phyloP scores from a whole-genome alignment of 2,888 invertebrate genomes.

The Dendrolimus pini region DNA sequence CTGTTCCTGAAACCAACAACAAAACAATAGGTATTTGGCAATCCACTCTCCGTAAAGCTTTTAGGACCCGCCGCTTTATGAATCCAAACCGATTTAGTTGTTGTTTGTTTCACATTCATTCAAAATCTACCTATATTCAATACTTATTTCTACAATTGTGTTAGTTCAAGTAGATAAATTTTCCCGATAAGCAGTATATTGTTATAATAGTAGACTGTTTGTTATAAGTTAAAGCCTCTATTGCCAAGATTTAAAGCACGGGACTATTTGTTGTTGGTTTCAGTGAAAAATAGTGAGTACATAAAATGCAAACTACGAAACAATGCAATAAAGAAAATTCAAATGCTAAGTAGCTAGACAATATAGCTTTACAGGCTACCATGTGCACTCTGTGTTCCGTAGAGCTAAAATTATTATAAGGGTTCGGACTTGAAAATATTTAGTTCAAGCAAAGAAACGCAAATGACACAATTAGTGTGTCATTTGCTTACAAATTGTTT shows the following conservation, averaged over 20 bases:
- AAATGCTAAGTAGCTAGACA: neutral
- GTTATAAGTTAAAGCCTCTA: no score
- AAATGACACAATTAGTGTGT: no score
- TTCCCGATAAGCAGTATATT: no score
- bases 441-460: no score
- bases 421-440: no score
- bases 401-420: no score
- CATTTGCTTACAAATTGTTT: no score
- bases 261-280: neutral
- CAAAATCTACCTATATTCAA: no score
- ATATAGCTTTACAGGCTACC: neutral
- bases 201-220: no score
- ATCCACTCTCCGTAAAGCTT: neutral
- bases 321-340: neutral
- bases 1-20: slow-evolving; percentile 70
- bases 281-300: slow-evolving; percentile 6
- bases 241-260: no score
- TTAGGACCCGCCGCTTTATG: slow-evolving; percentile 15
- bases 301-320: neutral
- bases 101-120: slow-evolving; percentile 23
- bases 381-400: neutral
- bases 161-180: no score
- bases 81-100: slow-evolving; percentile 4
- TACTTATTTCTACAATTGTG: no score
- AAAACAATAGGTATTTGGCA: slow-evolving; percentile 21